phyloP scores from a whole-genome alignment of 2,888 invertebrate genomes.

The Zaprionus obscuricornis region DNA sequence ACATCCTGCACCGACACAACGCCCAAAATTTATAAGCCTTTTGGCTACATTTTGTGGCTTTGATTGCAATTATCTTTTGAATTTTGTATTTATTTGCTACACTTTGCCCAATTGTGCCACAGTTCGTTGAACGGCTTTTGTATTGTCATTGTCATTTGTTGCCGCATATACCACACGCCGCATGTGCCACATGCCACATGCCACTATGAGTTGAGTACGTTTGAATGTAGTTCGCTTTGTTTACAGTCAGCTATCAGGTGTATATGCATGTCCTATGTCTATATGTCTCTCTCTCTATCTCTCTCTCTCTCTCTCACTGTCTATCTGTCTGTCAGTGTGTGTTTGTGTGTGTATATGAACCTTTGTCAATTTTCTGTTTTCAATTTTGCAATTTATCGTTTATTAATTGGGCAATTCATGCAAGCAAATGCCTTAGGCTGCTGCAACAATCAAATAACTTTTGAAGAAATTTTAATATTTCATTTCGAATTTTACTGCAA shows the following conservation, averaged over 20 bases:
- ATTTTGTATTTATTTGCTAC: conserved; percentile 79
- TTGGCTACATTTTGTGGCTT: conserved; percentile 78
- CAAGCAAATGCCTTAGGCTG: conserved; percentile 19
- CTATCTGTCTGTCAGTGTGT: conserved; percentile 1
- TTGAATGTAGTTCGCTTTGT: too few relatives aligned
- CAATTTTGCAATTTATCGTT: conserved; percentile 61
- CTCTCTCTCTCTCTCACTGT: too few relatives aligned
- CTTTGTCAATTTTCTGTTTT: conserved; percentile 37
- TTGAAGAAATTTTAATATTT: too few relatives aligned
- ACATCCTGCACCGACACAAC: conserved; percentile 15
- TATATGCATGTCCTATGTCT: too few relatives aligned
- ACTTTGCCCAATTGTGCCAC: conserved; percentile 75
- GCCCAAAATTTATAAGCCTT: conserved; percentile 75
- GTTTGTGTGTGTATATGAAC: conserved; percentile 5
- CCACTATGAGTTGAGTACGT: not conserved
- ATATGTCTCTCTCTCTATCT: too few relatives aligned
- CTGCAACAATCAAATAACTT: not conserved
- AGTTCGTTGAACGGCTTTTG: conserved; percentile 57
- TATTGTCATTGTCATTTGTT: conserved; percentile 49
- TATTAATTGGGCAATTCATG: conserved; percentile 65
- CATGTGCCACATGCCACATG: conserved; percentile 13
- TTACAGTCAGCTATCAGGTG: not conserved
- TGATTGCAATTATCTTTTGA: conserved; percentile 80
- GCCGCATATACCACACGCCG: conserved; percentile 44
- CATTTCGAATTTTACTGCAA: too few relatives aligned